Base-by-base conservation (phyloP, 92 coral and sea anemone species). In the Nematostella vectensis region DNA sequence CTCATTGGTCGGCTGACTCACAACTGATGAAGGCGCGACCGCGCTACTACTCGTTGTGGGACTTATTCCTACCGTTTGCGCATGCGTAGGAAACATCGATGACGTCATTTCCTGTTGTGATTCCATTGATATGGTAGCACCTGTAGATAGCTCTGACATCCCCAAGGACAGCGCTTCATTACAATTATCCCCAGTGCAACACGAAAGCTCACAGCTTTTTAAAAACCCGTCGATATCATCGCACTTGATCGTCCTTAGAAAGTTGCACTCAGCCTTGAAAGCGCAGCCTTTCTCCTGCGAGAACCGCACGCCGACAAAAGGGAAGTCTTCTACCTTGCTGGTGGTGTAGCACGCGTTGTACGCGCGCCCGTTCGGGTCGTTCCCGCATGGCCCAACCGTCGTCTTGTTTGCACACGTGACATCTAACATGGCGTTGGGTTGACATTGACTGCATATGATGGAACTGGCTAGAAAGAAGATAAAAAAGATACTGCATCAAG, bases 161-260 rank as follows among this genome's bases (percentile, higher is more conserved):
- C 8, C 42, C 42, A 36, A 8, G 42, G 42, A 36, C 8, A 15
- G 27, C 16, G 62, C 72, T 40, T 54, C 22, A 45, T 66, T 66
- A 29, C 72, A 66, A 18, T 40, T 23, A 13, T 66, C 51, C 18
- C 37, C 63, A 2, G 29, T 59, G 42, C 72, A 66, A 25, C 72
- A 66, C 2, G 54, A 21, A 9, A 54, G 27, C 3, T 3, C 11
- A 25, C 72, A 66, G 22, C 29, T 47, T 18, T 20, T 22, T 1
- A 45, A 6, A 31, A 42, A 42, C 1, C 31, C 54, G 17, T 43
- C 25, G 10, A 16, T 4, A 45, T 45, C 31, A 17, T 23, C 4
- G 29, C 66, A 59, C 37, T 24, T 1, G 12, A 59, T 59, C 0
- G 25, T 19, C 23, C 66, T 59, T 42, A 59, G 16, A 45, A 59